Percentiles rank a stretch among this genome's conserved stretches.
These are phyloP conservation scores for Vimba vimba DNA, from an alignment of 2,113 vertebrate species.

Conservation along the genomic window DNA sequence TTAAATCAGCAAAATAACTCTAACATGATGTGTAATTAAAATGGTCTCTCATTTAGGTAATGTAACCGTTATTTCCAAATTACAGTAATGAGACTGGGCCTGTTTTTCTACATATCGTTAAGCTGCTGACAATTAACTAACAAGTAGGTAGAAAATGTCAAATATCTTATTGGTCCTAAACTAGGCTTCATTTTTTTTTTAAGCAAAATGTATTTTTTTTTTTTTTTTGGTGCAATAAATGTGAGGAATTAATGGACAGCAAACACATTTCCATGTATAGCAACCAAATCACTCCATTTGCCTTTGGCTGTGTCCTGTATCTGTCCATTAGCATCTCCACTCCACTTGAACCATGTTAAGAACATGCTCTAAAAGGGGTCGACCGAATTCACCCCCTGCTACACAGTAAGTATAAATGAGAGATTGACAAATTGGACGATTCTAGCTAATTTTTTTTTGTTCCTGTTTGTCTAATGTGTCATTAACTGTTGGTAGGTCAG, in stretches of 20 bases:
- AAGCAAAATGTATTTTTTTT: background rate
- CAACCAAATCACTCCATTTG: constrained; percentile 14
- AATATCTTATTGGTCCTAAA: background rate
- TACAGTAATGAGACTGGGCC: background rate
- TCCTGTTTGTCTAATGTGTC: background rate
- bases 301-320: constrained; percentile 21
- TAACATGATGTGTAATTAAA: background rate
- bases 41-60: background rate
- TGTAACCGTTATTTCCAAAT: background rate
- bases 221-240: background rate
- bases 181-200: background rate
- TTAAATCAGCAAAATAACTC: background rate
- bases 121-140: background rate
- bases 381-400: background rate
- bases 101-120: background rate
- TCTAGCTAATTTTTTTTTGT: background rate
- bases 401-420: background rate
- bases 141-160: background rate
- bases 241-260: background rate
- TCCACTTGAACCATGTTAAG: background rate
- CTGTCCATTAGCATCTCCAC: constrained; percentile 27
- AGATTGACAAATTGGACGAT: background rate
- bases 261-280: constrained; percentile 9
- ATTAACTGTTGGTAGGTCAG: constrained; percentile 14
- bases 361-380: constrained; percentile 23